Percentiles rank a stretch among this genome's conserved stretches.
Conservation (phyloP, 2,888 invertebrate genomes). For the Disparrhopalites patrizii region DNA sequence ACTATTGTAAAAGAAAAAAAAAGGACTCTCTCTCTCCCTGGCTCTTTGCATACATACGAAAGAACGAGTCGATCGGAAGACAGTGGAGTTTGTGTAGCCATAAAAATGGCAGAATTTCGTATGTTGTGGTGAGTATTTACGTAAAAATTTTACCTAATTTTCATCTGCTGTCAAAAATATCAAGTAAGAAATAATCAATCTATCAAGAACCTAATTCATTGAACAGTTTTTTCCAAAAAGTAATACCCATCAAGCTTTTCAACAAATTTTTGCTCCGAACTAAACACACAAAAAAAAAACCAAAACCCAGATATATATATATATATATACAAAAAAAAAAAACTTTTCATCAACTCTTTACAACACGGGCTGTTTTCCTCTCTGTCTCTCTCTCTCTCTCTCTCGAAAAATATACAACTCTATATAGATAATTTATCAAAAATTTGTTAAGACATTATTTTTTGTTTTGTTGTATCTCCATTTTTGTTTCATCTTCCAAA, state of each 20-base stretch:
- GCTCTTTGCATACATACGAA: too few relatives aligned
- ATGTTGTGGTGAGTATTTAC: constrained; percentile 23
- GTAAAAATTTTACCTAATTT: constrained; percentile 29
- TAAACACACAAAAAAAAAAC: too few relatives aligned
- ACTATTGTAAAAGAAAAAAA: too few relatives aligned
- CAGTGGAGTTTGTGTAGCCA: constrained; percentile 20
- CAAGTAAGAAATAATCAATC: constrained; percentile 19
- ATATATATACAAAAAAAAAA: constrained; percentile 7
- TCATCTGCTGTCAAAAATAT: constrained; percentile 26
- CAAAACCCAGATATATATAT: too few relatives aligned
- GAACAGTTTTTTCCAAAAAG: constrained; percentile 10
- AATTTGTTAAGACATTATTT: too few relatives aligned
- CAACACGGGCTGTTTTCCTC: constrained; percentile 14
- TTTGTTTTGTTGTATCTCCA: constrained; percentile 8
- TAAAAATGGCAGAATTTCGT: constrained; percentile 22
- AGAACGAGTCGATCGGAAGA: constrained; percentile 3
- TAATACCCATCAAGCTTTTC: neutral
- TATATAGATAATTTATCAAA: neutral
- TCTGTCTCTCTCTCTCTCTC: too few relatives aligned
- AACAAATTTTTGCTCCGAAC: too few relatives aligned
- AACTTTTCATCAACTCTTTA: constrained; percentile 17
- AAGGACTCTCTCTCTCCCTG: too few relatives aligned
- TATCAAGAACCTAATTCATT: constrained; percentile 13
- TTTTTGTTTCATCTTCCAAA: constrained; percentile 8
- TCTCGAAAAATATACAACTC: too few relatives aligned